These are phyloP conservation scores for Nysson spinosus DNA, from an alignment of 2,888 invertebrate species.

Conservation along the genomic window DNA sequence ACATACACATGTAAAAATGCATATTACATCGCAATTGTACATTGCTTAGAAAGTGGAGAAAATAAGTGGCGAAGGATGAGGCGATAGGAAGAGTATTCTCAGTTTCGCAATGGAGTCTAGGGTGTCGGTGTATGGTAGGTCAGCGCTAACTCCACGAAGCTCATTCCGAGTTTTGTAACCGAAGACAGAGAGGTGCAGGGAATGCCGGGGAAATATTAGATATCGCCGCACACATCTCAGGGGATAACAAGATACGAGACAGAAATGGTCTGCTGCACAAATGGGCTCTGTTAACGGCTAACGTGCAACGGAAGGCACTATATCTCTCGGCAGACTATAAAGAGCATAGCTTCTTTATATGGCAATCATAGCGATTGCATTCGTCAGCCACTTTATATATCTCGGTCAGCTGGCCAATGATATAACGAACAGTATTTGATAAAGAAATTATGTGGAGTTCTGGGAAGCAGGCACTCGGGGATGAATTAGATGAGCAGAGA, in stretches of 20 bases:
- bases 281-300: slow-evolving; percentile 49
- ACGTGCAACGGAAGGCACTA: slow-evolving; percentile 24
- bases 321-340: slow-evolving; percentile 8
- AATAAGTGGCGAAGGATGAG: no score
- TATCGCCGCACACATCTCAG: slow-evolving; percentile 48
- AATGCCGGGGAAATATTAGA: slow-evolving; percentile 47
- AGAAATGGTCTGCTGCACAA: slow-evolving; percentile 54
- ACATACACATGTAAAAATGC: no score
- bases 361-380: slow-evolving; percentile 2
- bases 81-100: slow-evolving; percentile 1
- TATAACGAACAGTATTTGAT: no score
- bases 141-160: slow-evolving; percentile 13
- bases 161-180: slow-evolving; percentile 26
- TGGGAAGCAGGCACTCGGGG: no score
- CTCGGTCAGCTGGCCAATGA: slow-evolving; percentile 12
- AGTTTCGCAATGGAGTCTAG: background rate
- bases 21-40: no score
- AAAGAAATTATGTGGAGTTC: no score
- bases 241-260: slow-evolving; percentile 58
- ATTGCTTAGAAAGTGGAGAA: no score
- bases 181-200: slow-evolving; percentile 21
- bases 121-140: slow-evolving; percentile 9
- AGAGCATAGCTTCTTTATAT: slow-evolving; percentile 17
- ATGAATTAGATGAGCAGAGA: no score
- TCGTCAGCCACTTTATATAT: slow-evolving; percentile 16